Evolutionary conservation across 2,113 vertebrate species (phyloP).

Genomic region (Pavo muticus): DNA sequence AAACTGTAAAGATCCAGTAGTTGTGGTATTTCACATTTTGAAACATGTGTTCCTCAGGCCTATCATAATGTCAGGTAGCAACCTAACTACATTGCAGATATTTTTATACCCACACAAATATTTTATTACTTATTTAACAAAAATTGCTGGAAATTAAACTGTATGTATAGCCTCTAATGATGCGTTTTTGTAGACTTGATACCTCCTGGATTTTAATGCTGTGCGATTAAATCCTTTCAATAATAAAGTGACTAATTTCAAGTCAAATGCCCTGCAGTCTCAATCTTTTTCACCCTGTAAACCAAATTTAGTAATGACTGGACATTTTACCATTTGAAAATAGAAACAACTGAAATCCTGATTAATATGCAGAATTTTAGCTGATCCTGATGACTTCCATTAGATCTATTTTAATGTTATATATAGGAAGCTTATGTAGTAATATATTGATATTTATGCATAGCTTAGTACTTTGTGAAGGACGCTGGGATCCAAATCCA

Average conservation of each 20-base stretch:
- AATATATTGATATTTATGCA: not conserved
- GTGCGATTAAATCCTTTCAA: not conserved
- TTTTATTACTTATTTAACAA: conserved; percentile 7
- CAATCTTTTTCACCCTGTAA: not conserved
- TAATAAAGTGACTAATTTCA: not conserved
- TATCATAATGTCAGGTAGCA: not conserved
- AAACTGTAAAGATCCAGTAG: not conserved
- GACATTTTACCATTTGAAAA: not conserved
- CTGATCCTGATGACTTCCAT: not conserved
- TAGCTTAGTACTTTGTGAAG: not conserved
- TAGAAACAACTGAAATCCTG: not conserved
- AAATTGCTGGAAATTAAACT: not conserved
- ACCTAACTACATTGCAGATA: not conserved
- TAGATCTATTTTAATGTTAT: not conserved
- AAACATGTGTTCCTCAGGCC: conserved; percentile 9
- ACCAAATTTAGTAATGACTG: not conserved
- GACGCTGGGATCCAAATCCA: not conserved
- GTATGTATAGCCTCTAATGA: not conserved
- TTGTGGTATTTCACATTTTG: conserved; percentile 11
- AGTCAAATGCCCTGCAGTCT: not conserved
- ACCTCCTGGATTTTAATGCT: not conserved
- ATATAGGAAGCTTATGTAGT: not conserved
- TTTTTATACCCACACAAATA: not conserved
- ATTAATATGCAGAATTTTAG: not conserved
- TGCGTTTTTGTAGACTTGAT: not conserved